Percentiles rank a stretch among this genome's conserved stretches.
These are phyloP conservation scores for Ianthella basta DNA, from an alignment of 37 sponge, comb jelly and placozoan species.

Conservation along the genomic window DNA sequence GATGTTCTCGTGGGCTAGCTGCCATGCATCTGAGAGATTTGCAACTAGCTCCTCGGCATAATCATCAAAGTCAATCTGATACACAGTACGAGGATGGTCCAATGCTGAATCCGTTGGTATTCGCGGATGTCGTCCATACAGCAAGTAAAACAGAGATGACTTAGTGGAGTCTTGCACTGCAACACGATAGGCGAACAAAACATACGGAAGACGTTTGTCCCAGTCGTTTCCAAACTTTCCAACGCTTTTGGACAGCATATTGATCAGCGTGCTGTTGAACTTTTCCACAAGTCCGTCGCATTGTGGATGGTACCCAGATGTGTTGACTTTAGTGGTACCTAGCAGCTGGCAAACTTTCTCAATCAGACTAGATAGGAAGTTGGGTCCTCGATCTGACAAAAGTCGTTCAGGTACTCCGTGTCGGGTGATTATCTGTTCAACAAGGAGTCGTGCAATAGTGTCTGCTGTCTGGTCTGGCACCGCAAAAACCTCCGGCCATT, in stretches of 20 bases:
- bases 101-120: slow-evolving; percentile 36
- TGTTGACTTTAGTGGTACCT: neutral
- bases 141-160: slow-evolving; percentile 50
- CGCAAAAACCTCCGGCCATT: slow-evolving; percentile 71
- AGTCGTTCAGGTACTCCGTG: slow-evolving; percentile 34
- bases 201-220: slow-evolving; percentile 48
- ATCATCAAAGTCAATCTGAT: slow-evolving; percentile 38
- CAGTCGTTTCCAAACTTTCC: slow-evolving; percentile 8
- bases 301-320: no score
- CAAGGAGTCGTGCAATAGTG: slow-evolving; percentile 47
- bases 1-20: slow-evolving; percentile 36
- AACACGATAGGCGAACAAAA: slow-evolving; percentile 52
- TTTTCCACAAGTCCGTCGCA: slow-evolving; percentile 47
- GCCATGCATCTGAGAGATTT: slow-evolving; percentile 34
- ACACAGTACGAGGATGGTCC: neutral
- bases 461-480: slow-evolving; percentile 48
- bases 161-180: slow-evolving; percentile 37
- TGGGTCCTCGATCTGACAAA: slow-evolving; percentile 41
- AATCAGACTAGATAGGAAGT: slow-evolving; percentile 34
- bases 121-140: slow-evolving; percentile 52
- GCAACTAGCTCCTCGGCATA: slow-evolving; percentile 27
- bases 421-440: slow-evolving; percentile 44
- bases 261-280: slow-evolving; percentile 44
- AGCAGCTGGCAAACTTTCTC: slow-evolving; percentile 8
- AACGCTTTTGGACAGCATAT: slow-evolving; percentile 41